Base-by-base conservation (phyloP, 1,140 invertebrate species). In the Trichomalopsis sarcophagae region DNA sequence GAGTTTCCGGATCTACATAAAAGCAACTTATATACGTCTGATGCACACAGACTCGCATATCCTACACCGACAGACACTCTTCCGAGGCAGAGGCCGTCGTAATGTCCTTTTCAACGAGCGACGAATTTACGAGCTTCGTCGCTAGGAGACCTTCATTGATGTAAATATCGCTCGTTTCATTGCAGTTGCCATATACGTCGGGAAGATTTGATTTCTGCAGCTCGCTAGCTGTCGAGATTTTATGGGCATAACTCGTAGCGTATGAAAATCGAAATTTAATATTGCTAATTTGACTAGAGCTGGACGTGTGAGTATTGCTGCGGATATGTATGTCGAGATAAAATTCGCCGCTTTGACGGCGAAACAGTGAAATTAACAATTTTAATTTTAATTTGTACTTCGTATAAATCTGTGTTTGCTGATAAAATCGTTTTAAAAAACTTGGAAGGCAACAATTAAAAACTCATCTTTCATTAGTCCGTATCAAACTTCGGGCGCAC, bases 381-480 rank as follows among this genome's bases (percentile, higher is more conserved):
- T 40, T 40, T 40, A 5, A 40, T 40, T 40, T 40, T 40, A 40
- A 40, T 40, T 40, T 40, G 7, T 40, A 40, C 7, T 40, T 40
- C 36, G 7, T 40, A 40, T 40, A 50, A 50, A 14, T 10, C 1
- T 27, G 0, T 50, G 10, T 11, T 50, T 14, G 13, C 13, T 50
- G 10, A 50, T 17, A 3, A 14, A 50, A 50, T 50, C 10, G 3
- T 50, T n/a, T 62, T n/a, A 1, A 17, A 62, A 62, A 79, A 79
- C 7, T 80, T 62, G 23, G 44, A n/a, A 80, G n/a, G 6, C 36
- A 68, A 1, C 17, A 80, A 80, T 80, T 80, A 68, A 40, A 33
- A 78, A 78, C 4, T 11, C 14, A 36, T 66, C 21, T 79, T 33
- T 9, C 44, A 47, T 23, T 50, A 10, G 44, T 23, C 23, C n/a